Percentiles rank a stretch among this genome's conserved stretches.
These are phyloP conservation scores for Nephrotoma appendiculata DNA, from an alignment of 2,888 invertebrate genomes.

Conservation along the genomic window DNA sequence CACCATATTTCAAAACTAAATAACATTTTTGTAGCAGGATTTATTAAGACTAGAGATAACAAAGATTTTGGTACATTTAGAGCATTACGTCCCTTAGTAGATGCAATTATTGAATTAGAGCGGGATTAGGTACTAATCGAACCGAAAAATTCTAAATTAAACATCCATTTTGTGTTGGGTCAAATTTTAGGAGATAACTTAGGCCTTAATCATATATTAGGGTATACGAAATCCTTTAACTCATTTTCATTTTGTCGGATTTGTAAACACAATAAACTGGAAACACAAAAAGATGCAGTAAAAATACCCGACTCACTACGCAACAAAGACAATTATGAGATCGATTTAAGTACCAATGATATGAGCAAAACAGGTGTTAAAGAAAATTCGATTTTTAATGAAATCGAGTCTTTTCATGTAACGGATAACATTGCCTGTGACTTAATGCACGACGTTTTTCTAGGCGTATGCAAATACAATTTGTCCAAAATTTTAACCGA, in stretches of 20 bases:
- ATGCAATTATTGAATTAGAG: not conserved
- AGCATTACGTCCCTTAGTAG: not conserved
- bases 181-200: not conserved
- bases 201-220: too few relatives aligned
- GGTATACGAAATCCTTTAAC: too few relatives aligned
- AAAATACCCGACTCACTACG: too few relatives aligned
- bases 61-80: not conserved
- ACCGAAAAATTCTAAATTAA: not conserved
- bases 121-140: not conserved
- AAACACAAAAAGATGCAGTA: too few relatives aligned
- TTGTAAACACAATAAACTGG: too few relatives aligned
- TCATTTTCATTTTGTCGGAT: too few relatives aligned
- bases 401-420: not conserved
- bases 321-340: not conserved
- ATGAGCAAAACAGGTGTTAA: not conserved
- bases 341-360: not conserved
- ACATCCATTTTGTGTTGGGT: not conserved
- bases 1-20: not conserved
- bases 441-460: constrained; percentile 6
- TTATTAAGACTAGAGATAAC: not conserved
- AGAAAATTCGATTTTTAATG: constrained; percentile 3
- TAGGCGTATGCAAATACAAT: constrained; percentile 2
- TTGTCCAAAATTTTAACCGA: not conserved
- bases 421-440: not conserved
- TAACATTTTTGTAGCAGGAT: not conserved